phyloP scores from a whole-genome alignment of 1,140 invertebrate genomes.

The Maconellicoccus hirsutus region DNA sequence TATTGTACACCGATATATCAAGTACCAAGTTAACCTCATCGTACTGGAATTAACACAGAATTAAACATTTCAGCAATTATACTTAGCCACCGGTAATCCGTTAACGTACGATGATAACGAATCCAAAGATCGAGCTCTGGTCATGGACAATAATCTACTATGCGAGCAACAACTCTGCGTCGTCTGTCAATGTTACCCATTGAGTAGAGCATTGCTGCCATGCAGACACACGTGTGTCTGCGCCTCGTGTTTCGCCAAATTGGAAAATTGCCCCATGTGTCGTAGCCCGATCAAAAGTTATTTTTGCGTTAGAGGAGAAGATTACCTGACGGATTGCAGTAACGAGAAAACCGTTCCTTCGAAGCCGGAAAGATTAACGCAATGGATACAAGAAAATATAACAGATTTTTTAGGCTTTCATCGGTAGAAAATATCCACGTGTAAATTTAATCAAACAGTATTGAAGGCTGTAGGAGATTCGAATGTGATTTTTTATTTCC shows the following conservation, averaged over 20 bases:
- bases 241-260: constrained; percentile 54
- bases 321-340: constrained; percentile 48
- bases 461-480: background rate
- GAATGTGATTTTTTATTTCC: background rate
- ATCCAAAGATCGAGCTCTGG: constrained; percentile 36
- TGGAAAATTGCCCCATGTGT: constrained; percentile 72
- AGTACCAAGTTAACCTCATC: too few species aligned
- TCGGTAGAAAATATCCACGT: constrained; percentile 22
- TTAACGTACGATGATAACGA: constrained; percentile 42
- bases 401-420: constrained; percentile 50
- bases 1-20: too few species aligned
- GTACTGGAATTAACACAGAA: too few species aligned
- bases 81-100: constrained; percentile 53
- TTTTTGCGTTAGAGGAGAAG: constrained; percentile 62
- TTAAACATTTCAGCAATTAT: constrained; percentile 49
- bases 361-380: constrained; percentile 32
- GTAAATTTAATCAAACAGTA: background rate
- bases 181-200: constrained; percentile 60
- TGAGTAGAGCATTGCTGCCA: constrained; percentile 63
- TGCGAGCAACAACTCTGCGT: constrained; percentile 55
- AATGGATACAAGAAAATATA: constrained; percentile 48
- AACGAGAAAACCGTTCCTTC: constrained; percentile 27
- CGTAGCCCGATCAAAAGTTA: constrained; percentile 64
- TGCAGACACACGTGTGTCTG: constrained; percentile 76
- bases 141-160: constrained; percentile 33